These are phyloP conservation scores for Actenoides hombroni DNA, from an alignment of 2,113 vertebrate species.

Conservation along the genomic window DNA sequence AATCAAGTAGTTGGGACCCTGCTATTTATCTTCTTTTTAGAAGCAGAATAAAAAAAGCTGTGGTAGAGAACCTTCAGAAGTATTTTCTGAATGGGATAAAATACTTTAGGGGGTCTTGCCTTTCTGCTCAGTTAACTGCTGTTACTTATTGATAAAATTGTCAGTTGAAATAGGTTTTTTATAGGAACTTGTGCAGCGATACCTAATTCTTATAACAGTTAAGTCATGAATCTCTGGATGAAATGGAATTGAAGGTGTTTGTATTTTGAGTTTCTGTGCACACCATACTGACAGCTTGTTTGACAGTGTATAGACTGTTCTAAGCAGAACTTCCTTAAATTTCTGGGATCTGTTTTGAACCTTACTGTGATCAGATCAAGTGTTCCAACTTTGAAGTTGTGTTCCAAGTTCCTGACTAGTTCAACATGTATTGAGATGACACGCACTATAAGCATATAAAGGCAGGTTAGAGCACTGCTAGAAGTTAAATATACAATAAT, in stretches of 20 bases:
- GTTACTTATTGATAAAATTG: background rate
- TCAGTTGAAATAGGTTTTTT: background rate
- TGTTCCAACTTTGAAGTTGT: background rate
- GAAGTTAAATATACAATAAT: background rate
- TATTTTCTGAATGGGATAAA: background rate
- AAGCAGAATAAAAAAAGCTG: background rate
- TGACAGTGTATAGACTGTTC: background rate
- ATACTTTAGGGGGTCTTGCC: background rate
- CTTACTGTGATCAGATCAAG: background rate
- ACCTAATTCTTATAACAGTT: background rate
- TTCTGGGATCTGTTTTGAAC: background rate
- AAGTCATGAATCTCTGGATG: background rate
- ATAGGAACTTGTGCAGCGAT: background rate
- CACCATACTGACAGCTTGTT: background rate
- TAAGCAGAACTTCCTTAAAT: background rate
- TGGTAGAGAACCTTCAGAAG: background rate
- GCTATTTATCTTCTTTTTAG: background rate
- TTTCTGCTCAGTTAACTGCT: background rate
- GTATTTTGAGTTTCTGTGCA: background rate
- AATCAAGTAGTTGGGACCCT: background rate
- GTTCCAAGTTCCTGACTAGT: background rate
- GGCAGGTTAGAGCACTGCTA: background rate
- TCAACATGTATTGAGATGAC: background rate
- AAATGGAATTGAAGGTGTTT: background rate
- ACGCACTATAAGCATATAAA: background rate